Evolutionary conservation across 2,113 vertebrate species (phyloP), one percentile per base, ranked within the genome.

Genomic region (Lampris incognitus): DNA sequence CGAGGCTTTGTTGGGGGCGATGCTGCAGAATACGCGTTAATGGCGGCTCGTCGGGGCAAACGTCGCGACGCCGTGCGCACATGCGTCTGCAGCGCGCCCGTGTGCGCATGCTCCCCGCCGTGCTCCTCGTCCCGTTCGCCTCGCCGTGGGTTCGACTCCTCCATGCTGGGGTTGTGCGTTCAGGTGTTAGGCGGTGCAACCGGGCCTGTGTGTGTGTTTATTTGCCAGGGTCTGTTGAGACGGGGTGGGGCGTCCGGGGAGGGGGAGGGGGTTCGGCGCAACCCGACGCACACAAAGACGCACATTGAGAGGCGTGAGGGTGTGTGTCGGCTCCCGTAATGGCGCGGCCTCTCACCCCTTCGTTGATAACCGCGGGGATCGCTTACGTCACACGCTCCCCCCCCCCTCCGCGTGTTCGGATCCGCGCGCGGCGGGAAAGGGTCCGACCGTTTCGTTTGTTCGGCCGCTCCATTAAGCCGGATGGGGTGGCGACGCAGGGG

Each of bases 131-230:
- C 24, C 24, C 24, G 24, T 24, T 24, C 0, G 0, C 24, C 24
- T 24, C 24, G 24, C 24, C 24, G 24, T 24, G 24, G 24, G 24
- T 24, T 24, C 24, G 24, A 24, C 24, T 24, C 24, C 24, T 24
- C 24, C 24, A 24, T 24, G 24, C 24, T 24, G 24, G 24, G 24
- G 24, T 24, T 24, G 24, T 24, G 24, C 24, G 24, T 24, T 24
- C 24, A 24, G 24, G 24, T 24, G 24, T 24, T 24, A 24, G 24
- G 24, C 24, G 24, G 24, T 24, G 24, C 24, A 24, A 24, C 24
- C 24, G 24, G 24, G 24, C 40, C 4, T 7, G 37, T 77, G 41
- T 40, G 10, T 79, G 82, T 87, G 73, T 85, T 86, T 82, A 85
- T 60, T 67, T 9, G 0, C 57, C 56, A 69, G 66, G 44, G 56